phyloP scores from a whole-genome alignment of 2,113 vertebrate species.

The Misgurnus mizolepis region DNA sequence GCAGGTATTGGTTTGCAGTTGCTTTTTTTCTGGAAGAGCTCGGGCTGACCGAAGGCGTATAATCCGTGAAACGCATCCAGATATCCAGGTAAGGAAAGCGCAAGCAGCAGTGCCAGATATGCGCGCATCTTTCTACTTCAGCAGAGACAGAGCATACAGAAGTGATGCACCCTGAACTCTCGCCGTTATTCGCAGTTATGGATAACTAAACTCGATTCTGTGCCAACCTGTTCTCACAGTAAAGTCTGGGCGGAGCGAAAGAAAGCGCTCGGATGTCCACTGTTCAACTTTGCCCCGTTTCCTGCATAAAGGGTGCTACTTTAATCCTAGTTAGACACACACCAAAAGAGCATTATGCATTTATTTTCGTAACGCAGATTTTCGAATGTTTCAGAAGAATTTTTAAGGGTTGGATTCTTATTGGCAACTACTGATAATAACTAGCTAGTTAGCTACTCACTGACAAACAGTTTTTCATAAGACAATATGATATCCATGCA shows the following conservation, averaged over 20 bases:
- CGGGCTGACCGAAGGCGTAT: slow-evolving; percentile 86
- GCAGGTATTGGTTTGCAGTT: slow-evolving; percentile 92
- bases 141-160: background rate
- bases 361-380: too few species aligned
- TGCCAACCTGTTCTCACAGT: slow-evolving; percentile 59
- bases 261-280: slow-evolving; percentile 48
- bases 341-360: too few species aligned
- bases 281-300: background rate
- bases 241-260: slow-evolving; percentile 68
- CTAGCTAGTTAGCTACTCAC: background rate
- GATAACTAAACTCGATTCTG: background rate
- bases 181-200: background rate
- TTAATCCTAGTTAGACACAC: too few species aligned
- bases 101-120: slow-evolving; percentile 44
- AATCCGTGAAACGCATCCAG: slow-evolving; percentile 80
- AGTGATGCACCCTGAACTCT: background rate
- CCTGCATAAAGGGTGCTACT: background rate
- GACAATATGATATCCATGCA: background rate
- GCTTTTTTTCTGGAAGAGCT: slow-evolving; percentile 86
- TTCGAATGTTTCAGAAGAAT: background rate
- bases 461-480: background rate
- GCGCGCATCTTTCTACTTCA: slow-evolving; percentile 59
- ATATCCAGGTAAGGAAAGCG: background rate
- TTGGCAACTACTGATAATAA: background rate
- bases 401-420: too few species aligned